Base-by-base conservation (phyloP, 2,888 invertebrate genomes). In the Carcina quercana region DNA sequence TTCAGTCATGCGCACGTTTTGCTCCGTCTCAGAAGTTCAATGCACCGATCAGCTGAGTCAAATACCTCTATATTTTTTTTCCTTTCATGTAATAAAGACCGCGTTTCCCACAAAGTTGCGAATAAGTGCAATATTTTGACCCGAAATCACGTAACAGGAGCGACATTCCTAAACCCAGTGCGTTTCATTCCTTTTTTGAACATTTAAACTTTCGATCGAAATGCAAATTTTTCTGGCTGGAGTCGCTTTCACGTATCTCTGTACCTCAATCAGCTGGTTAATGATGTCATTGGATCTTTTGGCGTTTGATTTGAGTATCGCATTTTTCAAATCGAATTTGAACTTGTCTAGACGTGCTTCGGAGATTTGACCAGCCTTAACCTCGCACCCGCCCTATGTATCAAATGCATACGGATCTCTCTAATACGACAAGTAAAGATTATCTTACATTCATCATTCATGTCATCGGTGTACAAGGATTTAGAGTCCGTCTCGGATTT, bases 11-110 rank as follows among this genome's bases (percentile, higher is more conserved):
- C n/a, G 14, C 30, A 30, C 40, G 36, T 42, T 45, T 49, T n/a
- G n/a, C n/a, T 57, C 57, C 51, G 68, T 70, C 65, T 54, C 46
- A 48, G 60, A 72, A 65, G 78, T 73, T 79, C 75, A 71, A 65
- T 66, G 76, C 57, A 66, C 76, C 63, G 56, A 69, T 69, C 69
- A 75, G 66, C 69, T 78, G 78, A 76, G 68, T 79, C 76, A 75
- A 72, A 59, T 58, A 37, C 47, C 40, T 53, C 55, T 51, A 39
- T 49, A 50, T 51, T 57, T 55, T 50, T 44, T 53, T 47, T 48
- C 45, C 52, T 47, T 56, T 43, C 39, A 45, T 50, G 43, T 24
- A 12, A 11, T 8, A n/a, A n/a, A 10, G 53, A 43, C 59, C 52
- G 59, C 58, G 53, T 57, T 56, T 48, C 43, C 45, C 48, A 75